Conservation (phyloP, 2,113 vertebrate genomes). For the Pseudopodoces humilis region DNA sequence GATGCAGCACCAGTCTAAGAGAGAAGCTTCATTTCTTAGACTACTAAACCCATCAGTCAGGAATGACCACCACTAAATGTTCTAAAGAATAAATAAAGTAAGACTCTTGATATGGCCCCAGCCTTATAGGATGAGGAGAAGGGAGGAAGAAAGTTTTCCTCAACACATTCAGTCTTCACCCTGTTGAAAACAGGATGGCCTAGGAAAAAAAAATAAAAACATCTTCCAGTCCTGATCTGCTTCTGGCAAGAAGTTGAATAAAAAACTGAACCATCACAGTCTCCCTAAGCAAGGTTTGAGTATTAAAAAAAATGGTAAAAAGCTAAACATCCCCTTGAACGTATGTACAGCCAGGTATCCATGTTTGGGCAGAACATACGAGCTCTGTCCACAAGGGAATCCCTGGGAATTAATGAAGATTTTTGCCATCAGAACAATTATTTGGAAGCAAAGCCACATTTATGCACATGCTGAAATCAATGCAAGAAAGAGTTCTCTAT, state of each 20-base stretch:
- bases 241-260: neutral
- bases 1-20: neutral
- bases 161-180: neutral
- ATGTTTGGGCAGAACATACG: neutral
- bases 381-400: neutral
- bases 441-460: neutral
- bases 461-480: neutral
- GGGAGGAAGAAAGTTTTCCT: neutral
- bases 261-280: neutral
- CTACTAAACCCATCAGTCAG: neutral
- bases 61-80: neutral
- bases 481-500: neutral
- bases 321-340: neutral
- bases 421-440: neutral
- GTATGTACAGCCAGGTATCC: neutral
- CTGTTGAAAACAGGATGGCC: neutral
- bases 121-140: neutral
- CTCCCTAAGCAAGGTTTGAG: neutral
- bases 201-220: neutral
- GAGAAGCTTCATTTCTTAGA: neutral
- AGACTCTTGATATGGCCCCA: rapidly evolving
- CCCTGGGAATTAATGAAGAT: neutral
- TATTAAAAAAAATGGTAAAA: neutral
- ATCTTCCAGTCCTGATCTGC: neutral
- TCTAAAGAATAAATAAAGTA: neutral